Conservation (phyloP, 2,888 invertebrate species). For the Rhingia campestris region DNA sequence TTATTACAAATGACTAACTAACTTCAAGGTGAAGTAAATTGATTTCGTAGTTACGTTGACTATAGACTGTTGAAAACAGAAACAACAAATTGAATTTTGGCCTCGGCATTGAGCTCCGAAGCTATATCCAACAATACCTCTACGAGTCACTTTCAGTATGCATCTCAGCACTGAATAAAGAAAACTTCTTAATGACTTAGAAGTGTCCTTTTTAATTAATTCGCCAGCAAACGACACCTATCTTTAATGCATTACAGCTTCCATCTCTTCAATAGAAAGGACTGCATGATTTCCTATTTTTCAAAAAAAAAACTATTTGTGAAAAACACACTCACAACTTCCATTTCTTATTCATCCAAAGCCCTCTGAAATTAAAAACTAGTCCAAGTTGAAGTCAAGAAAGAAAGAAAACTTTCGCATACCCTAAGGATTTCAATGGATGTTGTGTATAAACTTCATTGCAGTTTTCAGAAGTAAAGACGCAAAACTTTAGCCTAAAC, state of each 20-base stretch:
- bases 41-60: no score
- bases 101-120: no score
- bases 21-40: no score
- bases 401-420: conserved; percentile 29
- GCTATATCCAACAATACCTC: background rate
- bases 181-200: conserved; percentile 30
- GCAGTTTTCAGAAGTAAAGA: background rate
- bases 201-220: conserved; percentile 38
- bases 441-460: conserved; percentile 6
- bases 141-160: background rate
- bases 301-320: background rate
- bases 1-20: no score
- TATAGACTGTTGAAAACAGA: no score
- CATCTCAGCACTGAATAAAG: background rate
- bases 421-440: conserved; percentile 15
- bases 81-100: no score
- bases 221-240: conserved; percentile 17
- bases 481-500: conserved; percentile 25
- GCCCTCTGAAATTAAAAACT: background rate
- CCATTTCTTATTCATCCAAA: background rate
- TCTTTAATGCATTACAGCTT: conserved; percentile 19
- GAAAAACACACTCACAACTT: background rate
- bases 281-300: background rate
- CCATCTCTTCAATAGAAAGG: background rate
- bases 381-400: background rate